Evolutionary conservation across 2,888 invertebrate species (phyloP).

Genomic region (Stenichneumon culpator): DNA sequence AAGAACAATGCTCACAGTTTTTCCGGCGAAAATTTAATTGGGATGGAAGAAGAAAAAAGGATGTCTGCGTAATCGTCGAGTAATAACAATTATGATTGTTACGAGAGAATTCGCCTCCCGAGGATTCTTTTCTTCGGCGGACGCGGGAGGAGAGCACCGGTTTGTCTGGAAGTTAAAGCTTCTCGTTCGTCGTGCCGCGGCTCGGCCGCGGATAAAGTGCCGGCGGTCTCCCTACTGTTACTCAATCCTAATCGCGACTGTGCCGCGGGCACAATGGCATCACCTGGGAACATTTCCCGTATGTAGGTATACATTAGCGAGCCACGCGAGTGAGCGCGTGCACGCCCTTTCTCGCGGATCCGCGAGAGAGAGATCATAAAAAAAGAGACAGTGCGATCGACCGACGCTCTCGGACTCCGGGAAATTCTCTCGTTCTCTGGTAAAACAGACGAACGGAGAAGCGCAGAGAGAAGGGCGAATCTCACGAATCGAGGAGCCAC

Average conservation of each 20-base stretch:
- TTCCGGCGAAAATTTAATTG: not conserved
- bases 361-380: constrained; percentile 3
- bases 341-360: constrained; percentile 69
- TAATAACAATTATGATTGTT: constrained; percentile 48
- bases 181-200: constrained; percentile 30
- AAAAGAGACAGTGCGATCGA: constrained; percentile 3
- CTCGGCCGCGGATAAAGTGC: constrained; percentile 52
- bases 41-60: constrained; percentile 56
- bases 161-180: constrained; percentile 37
- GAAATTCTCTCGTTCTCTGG: constrained; percentile 20
- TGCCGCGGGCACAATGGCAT: constrained; percentile 78
- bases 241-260: constrained; percentile 74
- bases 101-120: constrained; percentile 44
- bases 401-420: constrained; percentile 25
- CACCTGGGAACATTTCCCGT: constrained; percentile 83
- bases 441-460: constrained; percentile 21
- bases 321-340: constrained; percentile 59
- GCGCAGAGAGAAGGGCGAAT: constrained; percentile 44
- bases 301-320: constrained; percentile 69
- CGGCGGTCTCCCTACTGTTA: constrained; percentile 71
- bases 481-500: constrained; percentile 50
- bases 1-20: constrained; percentile 13
- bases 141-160: constrained; percentile 2
- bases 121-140: constrained; percentile 26
- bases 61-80: constrained; percentile 70